Percentiles rank a stretch among this genome's conserved stretches.
Conservation (phyloP, 2,888 invertebrate species). For the Drosophila yooni region DNA sequence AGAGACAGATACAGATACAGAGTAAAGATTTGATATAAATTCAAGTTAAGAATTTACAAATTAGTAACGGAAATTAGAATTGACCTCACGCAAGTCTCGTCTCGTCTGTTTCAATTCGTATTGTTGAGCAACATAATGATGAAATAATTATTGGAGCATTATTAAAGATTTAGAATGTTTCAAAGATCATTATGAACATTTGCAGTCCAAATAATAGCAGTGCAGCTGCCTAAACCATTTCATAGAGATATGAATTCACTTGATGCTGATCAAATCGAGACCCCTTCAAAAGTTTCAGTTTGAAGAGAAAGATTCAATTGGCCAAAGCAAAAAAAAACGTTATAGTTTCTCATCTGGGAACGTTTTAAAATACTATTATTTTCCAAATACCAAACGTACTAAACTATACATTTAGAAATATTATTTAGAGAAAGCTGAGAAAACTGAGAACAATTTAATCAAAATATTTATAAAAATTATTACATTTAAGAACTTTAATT, state of each 20-base stretch:
- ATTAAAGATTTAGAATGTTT: neutral
- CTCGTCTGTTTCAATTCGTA: neutral
- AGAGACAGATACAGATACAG: neutral
- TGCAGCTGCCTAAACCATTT: neutral
- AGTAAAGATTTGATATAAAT: neutral
- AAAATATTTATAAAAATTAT: neutral
- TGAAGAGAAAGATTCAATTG: neutral
- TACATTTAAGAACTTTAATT: neutral
- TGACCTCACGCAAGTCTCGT: neutral
- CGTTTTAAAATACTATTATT: neutral
- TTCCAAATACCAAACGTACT: neutral
- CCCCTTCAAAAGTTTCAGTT: neutral
- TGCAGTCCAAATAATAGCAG: neutral
- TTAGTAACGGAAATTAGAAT: slow-evolving; percentile 6
- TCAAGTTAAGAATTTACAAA: slow-evolving; percentile 1
- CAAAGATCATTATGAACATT: neutral
- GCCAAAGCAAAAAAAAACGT: neutral
- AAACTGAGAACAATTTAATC: neutral
- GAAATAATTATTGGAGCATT: neutral
- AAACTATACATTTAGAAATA: neutral
- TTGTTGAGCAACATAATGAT: neutral
- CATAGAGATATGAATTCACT: neutral
- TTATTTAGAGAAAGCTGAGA: neutral
- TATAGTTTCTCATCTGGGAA: neutral
- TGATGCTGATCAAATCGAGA: neutral